Percentiles rank a stretch among this genome's conserved stretches.
Conservation (phyloP, 2,888 invertebrate species). For the Coenonympha arcania region DNA sequence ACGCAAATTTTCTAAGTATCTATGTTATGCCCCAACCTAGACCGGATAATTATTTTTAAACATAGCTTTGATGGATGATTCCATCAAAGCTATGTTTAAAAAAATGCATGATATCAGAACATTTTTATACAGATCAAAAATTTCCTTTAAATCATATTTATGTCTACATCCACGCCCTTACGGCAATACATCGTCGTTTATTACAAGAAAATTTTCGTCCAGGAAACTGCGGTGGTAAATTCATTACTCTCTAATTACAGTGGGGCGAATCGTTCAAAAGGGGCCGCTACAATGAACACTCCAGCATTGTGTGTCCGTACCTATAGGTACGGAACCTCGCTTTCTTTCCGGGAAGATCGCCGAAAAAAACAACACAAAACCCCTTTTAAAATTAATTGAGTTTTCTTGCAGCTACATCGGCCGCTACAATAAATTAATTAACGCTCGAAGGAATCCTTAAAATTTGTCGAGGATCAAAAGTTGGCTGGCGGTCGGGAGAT, state of each 20-base stretch:
- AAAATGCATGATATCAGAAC: too few species aligned
- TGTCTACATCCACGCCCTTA: neutral
- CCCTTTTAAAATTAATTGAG: conserved; percentile 76
- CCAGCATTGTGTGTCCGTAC: conserved; percentile 55
- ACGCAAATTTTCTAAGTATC: too few species aligned
- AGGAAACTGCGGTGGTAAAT: conserved; percentile 40
- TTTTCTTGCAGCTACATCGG: conserved; percentile 72
- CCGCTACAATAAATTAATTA: conserved; percentile 73
- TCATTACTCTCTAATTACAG: conserved; percentile 65
- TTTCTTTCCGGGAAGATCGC: conserved; percentile 45
- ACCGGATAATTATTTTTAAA: too few species aligned
- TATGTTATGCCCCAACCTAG: too few species aligned
- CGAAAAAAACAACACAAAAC: conserved; percentile 70
- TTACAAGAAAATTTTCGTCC: conserved; percentile 15
- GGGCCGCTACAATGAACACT: conserved; percentile 52
- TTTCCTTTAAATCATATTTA: neutral
- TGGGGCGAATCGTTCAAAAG: conserved; percentile 52
- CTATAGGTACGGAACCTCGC: conserved; percentile 38
- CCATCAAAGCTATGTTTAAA: too few species aligned
- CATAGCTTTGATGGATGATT: too few species aligned
- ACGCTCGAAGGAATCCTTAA: conserved; percentile 71
- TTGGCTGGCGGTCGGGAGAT: conserved; percentile 42
- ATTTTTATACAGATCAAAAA: too few species aligned
- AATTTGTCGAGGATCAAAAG: conserved; percentile 72
- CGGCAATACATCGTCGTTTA: conserved; percentile 7